A percentile compares a stretch with the other conserved stretches of the same genome.
Conservation (phyloP, 2,797 vertebrate species). For the Oreochromis mossambicus region DNA sequence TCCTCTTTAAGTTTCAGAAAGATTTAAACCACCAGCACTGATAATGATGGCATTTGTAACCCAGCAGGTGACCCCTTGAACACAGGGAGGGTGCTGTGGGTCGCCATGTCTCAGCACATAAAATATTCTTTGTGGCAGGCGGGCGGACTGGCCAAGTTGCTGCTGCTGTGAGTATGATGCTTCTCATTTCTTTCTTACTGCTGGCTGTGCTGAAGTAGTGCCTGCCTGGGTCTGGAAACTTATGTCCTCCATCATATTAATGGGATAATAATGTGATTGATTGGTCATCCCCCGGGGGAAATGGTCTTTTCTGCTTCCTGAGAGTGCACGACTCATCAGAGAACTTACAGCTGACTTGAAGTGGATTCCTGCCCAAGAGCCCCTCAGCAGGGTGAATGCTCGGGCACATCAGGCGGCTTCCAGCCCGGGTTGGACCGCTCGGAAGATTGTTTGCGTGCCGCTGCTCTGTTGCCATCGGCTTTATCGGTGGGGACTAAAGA, state of each 20-base stretch:
- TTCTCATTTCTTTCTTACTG: neutral
- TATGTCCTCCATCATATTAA: constrained; percentile 53
- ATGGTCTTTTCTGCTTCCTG: constrained; percentile 14
- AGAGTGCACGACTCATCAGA: neutral
- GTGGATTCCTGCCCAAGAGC: neutral
- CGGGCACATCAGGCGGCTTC: neutral
- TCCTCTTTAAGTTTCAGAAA: neutral
- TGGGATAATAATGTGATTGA: constrained; percentile 45
- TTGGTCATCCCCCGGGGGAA: constrained; percentile 11
- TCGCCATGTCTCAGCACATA: neutral
- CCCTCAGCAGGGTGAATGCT: neutral
- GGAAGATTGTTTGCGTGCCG: neutral
- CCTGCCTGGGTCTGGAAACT: constrained; percentile 10
- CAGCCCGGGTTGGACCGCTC: neutral
- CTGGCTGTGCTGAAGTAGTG: neutral
- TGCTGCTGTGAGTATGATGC: neutral
- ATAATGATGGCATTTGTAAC: neutral
- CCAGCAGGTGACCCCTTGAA: constrained; percentile 17
- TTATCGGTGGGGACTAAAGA: constrained; percentile 26
- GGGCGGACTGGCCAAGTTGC: neutral
- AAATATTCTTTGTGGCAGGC: neutral
- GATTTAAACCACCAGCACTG: neutral
- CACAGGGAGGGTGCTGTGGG: neutral
- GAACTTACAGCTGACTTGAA: neutral
- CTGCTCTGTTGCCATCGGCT: neutral